Base-by-base conservation (phyloP, 2,888 invertebrate genomes). In the Resseliella maxima region DNA sequence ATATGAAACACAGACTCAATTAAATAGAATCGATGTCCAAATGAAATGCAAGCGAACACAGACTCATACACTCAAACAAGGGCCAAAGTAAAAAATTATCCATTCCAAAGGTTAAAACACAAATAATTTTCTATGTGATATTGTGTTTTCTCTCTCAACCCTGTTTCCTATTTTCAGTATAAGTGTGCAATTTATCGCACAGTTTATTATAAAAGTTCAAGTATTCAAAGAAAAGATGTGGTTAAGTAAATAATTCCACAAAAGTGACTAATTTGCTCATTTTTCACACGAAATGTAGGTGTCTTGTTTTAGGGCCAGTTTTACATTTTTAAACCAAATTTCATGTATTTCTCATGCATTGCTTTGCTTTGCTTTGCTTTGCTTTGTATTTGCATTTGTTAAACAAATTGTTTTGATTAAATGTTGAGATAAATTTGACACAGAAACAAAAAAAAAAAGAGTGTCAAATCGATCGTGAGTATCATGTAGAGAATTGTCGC, bases 231-330 rank as follows among this genome's bases (percentile, higher is more conserved):
- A 72, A 31, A 2, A 3, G 5, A 72, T 31, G 31, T 35, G 59
- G 24, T 59, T 24, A 27, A 2, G 12, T 59, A 59, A 59, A 59
- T 27, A 59, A 5, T 12, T 5, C 59, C 27, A 59, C 72, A 31
- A 31, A 72, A 72, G 12, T 59, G 59, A 59, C 31, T 31, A 72
- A 72, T 72, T 72, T 72, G 72, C 31, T 72, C 72, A 72, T 72
- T 31, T 72, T 31, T 31, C 72, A 72, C 31, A 31, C 72, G 72
- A 72, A 72, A 59, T 31, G 15, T 31, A 35, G 12, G 72, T 31
- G 31, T 24, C 21, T n/a, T n/a, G n/a, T n/a, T n/a, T n/a, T n/a
- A n/a, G n/a, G n/a, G n/a, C n/a, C n/a, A n/a, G n/a, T n/a, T n/a
- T n/a, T n/a, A n/a, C n/a, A n/a, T n/a, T n/a, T n/a, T n/a, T n/a